phyloP scores from a whole-genome alignment of 1,140 invertebrate species.

The Drosophila santomea region DNA sequence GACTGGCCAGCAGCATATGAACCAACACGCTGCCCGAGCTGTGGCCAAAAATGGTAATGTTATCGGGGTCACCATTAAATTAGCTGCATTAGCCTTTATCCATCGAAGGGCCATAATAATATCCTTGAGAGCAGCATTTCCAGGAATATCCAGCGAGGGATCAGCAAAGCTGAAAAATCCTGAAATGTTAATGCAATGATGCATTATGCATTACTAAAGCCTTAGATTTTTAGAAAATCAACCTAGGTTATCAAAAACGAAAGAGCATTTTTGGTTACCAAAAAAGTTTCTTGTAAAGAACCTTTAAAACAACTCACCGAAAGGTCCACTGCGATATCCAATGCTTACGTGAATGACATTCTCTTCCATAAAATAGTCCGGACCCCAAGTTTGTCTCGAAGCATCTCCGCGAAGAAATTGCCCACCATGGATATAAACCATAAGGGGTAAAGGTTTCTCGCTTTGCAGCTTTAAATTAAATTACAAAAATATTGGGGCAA shows the following conservation, averaged over 20 bases:
- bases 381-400: conserved; percentile 63
- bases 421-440: conserved; percentile 91
- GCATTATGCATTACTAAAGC: too few relatives aligned
- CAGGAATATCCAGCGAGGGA: conserved; percentile 86
- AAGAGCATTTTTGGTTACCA: too few relatives aligned
- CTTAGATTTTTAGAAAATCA: too few relatives aligned
- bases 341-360: conserved; percentile 85
- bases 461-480: conserved; percentile 33
- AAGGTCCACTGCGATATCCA: conserved; percentile 84
- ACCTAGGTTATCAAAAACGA: too few relatives aligned
- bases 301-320: conserved; percentile 61
- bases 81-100: conserved; percentile 86
- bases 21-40: conserved; percentile 85
- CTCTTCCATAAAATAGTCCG: conserved; percentile 86
- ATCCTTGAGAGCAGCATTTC: conserved; percentile 86
- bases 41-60: conserved; percentile 86
- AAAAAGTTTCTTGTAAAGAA: too few relatives aligned
- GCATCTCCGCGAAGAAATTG: conserved; percentile 86
- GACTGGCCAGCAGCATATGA: conserved; percentile 68
- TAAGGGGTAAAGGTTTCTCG: conserved; percentile 85
- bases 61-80: conserved; percentile 87
- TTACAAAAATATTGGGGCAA: not conserved
- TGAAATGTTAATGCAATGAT: not conserved
- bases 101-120: conserved; percentile 86
- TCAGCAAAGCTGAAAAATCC: conserved; percentile 87